A percentile compares a stretch with the other conserved stretches of the same genome.
These are phyloP conservation scores for Halcyon malimbica DNA, from an alignment of 2,113 vertebrate genomes.

Conservation along the genomic window DNA sequence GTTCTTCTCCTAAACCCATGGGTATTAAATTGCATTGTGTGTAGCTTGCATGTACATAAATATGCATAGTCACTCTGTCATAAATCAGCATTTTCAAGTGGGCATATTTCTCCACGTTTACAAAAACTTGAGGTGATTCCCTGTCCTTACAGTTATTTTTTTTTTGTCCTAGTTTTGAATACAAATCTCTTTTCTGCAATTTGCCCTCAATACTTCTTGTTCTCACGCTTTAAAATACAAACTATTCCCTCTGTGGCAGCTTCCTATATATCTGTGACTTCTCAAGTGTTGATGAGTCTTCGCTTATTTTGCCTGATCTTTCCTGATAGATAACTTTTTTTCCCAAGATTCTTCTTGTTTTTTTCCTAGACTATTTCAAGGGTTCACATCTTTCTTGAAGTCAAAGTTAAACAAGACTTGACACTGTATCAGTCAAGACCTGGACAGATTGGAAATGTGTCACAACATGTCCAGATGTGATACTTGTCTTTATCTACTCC, in stretches of 20 bases:
- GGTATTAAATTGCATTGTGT: neutral
- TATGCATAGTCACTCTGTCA: neutral
- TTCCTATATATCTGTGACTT: neutral
- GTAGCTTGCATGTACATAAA: neutral
- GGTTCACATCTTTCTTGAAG: neutral
- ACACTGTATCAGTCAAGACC: neutral
- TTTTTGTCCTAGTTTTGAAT: neutral
- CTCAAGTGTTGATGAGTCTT: neutral
- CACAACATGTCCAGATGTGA: neutral
- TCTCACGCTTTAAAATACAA: neutral
- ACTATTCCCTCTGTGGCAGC: neutral
- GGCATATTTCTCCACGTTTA: neutral
- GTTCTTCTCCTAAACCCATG: neutral
- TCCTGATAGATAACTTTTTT: neutral
- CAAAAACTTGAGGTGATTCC: neutral
- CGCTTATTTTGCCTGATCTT: neutral
- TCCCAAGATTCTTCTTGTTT: neutral
- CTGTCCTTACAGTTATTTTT: neutral
- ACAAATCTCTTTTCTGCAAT: neutral
- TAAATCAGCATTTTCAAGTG: neutral
- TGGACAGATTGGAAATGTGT: neutral
- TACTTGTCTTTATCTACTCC: neutral
- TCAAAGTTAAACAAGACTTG: neutral
- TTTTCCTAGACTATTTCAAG: neutral
- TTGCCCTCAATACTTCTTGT: neutral